phyloP scores from a whole-genome alignment of 2,113 vertebrate genomes.

The Phyllostomus discolor region DNA sequence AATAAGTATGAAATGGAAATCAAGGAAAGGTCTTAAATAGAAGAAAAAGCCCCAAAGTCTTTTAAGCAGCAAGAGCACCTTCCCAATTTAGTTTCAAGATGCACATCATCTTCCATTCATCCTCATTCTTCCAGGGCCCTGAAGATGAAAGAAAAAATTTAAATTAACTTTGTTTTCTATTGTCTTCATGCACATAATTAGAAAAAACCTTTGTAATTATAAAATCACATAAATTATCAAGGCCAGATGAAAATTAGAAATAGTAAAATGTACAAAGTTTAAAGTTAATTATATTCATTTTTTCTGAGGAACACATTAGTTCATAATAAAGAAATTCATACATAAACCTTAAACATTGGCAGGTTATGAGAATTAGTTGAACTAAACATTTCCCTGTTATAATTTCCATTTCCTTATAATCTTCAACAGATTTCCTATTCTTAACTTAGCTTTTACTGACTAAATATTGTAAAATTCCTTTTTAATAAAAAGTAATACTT shows the following conservation, averaged over 20 bases:
- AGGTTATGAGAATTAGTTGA: not conserved
- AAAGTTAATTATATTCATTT: slow-evolving; percentile 3
- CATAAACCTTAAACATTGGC: not conserved
- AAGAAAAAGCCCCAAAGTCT: not conserved
- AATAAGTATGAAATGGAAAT: not conserved
- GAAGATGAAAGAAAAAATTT: slow-evolving; percentile 17
- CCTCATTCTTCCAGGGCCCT: not conserved
- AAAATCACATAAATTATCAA: not conserved
- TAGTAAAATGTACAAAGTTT: not conserved
- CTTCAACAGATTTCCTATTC: slow-evolving; percentile 18
- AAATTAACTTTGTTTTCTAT: slow-evolving; percentile 7
- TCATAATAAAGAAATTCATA: not conserved
- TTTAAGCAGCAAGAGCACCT: not conserved
- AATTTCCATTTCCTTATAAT: not conserved
- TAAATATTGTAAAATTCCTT: not conserved
- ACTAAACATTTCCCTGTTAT: not conserved
- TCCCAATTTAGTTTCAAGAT: not conserved
- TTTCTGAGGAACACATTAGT: not conserved
- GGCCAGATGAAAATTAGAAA: not conserved
- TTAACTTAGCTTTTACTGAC: slow-evolving; percentile 26
- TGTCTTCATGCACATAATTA: not conserved
- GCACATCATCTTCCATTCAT: not conserved
- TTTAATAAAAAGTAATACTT: not conserved
- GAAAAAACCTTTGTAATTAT: not conserved
- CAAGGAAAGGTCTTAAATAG: not conserved